phyloP scores from a whole-genome alignment of 2,113 vertebrate genomes.

The Equus przewalskii region DNA sequence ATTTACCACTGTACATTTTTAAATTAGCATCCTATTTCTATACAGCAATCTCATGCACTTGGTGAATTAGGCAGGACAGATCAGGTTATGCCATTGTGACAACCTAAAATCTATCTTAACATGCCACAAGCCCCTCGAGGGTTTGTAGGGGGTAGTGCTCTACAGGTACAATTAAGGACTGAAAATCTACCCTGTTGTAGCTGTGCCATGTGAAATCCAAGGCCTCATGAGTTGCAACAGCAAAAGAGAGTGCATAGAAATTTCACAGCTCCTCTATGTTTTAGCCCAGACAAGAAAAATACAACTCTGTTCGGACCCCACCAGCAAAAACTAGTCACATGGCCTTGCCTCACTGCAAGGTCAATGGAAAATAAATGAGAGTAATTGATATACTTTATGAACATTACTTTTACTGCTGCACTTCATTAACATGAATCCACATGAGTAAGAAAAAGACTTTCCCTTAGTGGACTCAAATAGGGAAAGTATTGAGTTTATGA shows the following conservation, averaged over 20 bases:
- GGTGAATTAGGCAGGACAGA: background rate
- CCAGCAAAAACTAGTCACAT: background rate
- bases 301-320: background rate
- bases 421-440: background rate
- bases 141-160: no score
- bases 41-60: background rate
- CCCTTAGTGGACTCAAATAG: background rate
- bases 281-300: conserved; percentile 16
- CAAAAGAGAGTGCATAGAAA: background rate
- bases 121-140: background rate
- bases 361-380: background rate
- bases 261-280: background rate
- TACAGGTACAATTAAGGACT: background rate
- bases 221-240: background rate
- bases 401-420: background rate
- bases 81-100: background rate
- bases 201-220: background rate
- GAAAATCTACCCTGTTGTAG: background rate
- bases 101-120: background rate
- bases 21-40: background rate
- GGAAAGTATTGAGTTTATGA: background rate
- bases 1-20: background rate
- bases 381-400: background rate
- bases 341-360: background rate
- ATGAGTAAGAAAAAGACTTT: background rate